phyloP scores from a whole-genome alignment of 2,888 invertebrate species.

The Craniophora ligustri region DNA sequence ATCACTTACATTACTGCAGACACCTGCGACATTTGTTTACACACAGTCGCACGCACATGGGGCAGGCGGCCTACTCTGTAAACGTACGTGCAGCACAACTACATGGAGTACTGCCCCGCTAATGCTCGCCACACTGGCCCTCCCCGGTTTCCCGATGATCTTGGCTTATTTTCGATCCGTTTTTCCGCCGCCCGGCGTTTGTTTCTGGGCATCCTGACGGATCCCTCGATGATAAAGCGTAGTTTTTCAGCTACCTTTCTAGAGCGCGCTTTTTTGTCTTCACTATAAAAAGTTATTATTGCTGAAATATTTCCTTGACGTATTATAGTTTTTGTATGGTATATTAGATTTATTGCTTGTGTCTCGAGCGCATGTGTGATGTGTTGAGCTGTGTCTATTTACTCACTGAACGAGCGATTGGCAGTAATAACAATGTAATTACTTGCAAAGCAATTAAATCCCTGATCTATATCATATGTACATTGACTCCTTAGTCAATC shows the following conservation, averaged over 20 bases:
- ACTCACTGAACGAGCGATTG: no score
- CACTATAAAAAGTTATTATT: conserved; percentile 2
- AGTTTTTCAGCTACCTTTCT: conserved; percentile 53
- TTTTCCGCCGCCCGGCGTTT: conserved; percentile 58
- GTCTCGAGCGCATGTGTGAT: background rate
- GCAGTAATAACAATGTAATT: no score
- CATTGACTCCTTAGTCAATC: no score
- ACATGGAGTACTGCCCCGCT: no score
- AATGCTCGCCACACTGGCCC: background rate
- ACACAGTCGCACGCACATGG: background rate
- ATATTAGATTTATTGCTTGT: background rate
- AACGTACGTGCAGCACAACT: no score
- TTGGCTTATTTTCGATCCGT: conserved; percentile 3
- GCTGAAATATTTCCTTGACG: conserved; percentile 3
- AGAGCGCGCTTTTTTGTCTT: conserved; percentile 42
- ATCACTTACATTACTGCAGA: background rate
- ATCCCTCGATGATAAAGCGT: conserved; percentile 62
- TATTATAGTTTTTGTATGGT: background rate
- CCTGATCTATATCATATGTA: no score
- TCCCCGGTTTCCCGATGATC: background rate
- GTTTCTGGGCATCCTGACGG: conserved; percentile 60
- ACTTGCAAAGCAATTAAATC: no score
- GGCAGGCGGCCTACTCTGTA: no score
- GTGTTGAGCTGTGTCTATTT: no score
- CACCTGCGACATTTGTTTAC: no score